Base-by-base conservation (phyloP, 1,140 invertebrate genomes). In the Adoxophyes honmai region DNA sequence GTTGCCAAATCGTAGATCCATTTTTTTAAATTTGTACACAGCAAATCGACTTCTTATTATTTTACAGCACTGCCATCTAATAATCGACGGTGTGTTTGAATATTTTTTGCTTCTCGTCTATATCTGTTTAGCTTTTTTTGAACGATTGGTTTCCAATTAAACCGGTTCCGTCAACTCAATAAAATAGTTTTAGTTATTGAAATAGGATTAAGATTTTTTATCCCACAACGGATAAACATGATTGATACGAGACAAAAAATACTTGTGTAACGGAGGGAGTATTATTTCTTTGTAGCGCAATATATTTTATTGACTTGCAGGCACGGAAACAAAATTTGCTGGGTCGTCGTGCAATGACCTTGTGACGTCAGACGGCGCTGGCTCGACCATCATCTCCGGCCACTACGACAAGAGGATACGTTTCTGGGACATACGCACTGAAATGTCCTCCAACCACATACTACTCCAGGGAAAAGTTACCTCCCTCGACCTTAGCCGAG, bases 341-440 rank as follows among this genome's bases (percentile, higher is more conserved):
- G 97, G 97, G 13, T 99, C 97, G 6, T 97, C 95, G 76, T 99
- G 98, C 86, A 98, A 98, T 85, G 98, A 99, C 90, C 89, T 99
- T 14, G 97, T 98, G 28, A 97, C 95, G 52, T 94, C 93, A 14
- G 95, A 98, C 73, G 93, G 94, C 36, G 92, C 95, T 0, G 97
- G 96, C n/a, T 95, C 95, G 9, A 96, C 94, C 15, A 96, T 99
- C 61, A 97, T 99, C 60, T 98, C 97, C 69, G 98, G 97, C 10
- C 98, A 99, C 90, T 99, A 97, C 88, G 98, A 99, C 90, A 99
- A 98, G 86, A 94, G 93, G 68, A 96, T 99, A 71, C 91, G 98
- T 35, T 99, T 99, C 86, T 99, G 98, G 98, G 98, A 99, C 77
- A 94, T 94, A 59, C 92, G 98, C 71, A 94, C 94, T 1, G 94